phyloP scores from a whole-genome alignment of 2,888 invertebrate genomes.

The Cosmorhoe ocellata region DNA sequence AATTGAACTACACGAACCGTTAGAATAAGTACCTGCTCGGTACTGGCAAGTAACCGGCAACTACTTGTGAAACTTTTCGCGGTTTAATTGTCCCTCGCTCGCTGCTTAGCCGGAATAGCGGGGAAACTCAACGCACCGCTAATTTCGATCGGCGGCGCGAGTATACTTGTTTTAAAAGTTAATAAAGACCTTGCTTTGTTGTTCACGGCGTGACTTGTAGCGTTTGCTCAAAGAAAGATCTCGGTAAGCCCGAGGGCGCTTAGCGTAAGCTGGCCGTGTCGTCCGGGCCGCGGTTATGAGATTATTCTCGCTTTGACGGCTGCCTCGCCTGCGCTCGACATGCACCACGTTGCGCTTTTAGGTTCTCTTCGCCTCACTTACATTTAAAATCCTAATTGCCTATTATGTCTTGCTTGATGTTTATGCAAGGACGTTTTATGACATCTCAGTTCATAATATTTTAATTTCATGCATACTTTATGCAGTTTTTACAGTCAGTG shows the following conservation, averaged over 20 bases:
- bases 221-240: constrained; percentile 67
- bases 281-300: constrained; percentile 72
- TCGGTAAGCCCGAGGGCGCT: constrained; percentile 66
- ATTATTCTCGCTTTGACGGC: constrained; percentile 76
- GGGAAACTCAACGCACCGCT: constrained; percentile 55
- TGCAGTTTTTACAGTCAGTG: background rate
- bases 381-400: constrained; percentile 68
- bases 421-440: constrained; percentile 40
- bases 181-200: constrained; percentile 49
- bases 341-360: constrained; percentile 60
- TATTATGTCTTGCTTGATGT: constrained; percentile 53
- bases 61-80: constrained; percentile 73
- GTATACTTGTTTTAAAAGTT: constrained; percentile 48
- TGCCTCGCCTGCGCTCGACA: constrained; percentile 54
- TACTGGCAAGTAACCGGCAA: constrained; percentile 39
- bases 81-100: constrained; percentile 59
- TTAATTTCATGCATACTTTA: constrained; percentile 5
- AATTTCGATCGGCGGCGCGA: constrained; percentile 56
- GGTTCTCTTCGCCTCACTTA: constrained; percentile 52
- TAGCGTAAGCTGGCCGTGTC: constrained; percentile 65
- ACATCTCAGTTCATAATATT: constrained; percentile 14
- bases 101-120: constrained; percentile 52
- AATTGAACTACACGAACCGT: constrained; percentile 73
- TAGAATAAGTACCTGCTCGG: constrained; percentile 49
- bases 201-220: constrained; percentile 39